Conservation (phyloP, 2,797 vertebrate species). For the Sebastes minor region DNA sequence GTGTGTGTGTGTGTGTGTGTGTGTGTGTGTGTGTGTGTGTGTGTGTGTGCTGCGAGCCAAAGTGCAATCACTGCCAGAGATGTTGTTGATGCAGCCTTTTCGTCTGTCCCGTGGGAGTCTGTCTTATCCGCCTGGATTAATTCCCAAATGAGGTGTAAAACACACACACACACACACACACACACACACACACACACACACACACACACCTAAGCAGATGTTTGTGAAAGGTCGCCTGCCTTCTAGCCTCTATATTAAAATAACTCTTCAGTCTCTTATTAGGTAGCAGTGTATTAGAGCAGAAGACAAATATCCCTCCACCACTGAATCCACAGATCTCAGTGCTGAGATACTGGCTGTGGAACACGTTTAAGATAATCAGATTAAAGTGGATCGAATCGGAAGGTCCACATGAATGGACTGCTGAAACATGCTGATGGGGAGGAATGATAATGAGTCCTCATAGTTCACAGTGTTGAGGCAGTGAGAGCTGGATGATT, state of each 20-base stretch:
- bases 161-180: background rate
- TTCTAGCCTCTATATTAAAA: background rate
- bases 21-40: background rate
- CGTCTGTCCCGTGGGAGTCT: slow-evolving; percentile 32
- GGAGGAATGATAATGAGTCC: slow-evolving; percentile 68
- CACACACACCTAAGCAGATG: slow-evolving; percentile 4
- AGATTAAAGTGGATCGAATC: slow-evolving; percentile 63
- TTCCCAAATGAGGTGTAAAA: slow-evolving; percentile 45
- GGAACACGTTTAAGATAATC: slow-evolving; percentile 47
- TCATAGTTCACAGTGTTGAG: slow-evolving; percentile 16
- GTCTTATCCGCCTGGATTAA: slow-evolving; percentile 4
- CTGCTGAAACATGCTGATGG: slow-evolving; percentile 27
- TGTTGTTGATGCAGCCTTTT: slow-evolving; percentile 40
- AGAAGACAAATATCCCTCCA: slow-evolving; percentile 2
- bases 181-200: background rate
- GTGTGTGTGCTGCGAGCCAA: slow-evolving; percentile 7
- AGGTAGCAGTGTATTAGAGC: background rate
- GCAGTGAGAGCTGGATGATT: slow-evolving; percentile 9
- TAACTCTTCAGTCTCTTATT: background rate
- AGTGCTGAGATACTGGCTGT: background rate
- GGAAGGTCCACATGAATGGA: slow-evolving; percentile 56
- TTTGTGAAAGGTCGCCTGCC: slow-evolving; percentile 40
- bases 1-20: background rate
- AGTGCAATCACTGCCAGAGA: slow-evolving; percentile 38
- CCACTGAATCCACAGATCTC: background rate